These are phyloP conservation scores for Oncorhynchus masou DNA, from an alignment of 2,113 vertebrate genomes.

Conservation along the genomic window DNA sequence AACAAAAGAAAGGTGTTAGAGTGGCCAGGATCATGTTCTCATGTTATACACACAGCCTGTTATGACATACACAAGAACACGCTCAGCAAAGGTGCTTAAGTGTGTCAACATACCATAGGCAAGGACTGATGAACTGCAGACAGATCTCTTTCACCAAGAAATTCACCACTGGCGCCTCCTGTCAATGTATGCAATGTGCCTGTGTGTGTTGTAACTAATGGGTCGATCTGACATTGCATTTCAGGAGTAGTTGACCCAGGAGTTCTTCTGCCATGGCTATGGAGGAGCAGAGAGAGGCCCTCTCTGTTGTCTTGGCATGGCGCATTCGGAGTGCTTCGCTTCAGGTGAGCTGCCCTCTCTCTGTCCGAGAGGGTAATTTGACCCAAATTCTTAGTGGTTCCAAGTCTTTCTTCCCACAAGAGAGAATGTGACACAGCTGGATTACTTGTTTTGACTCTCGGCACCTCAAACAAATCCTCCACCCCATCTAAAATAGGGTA, in stretches of 20 bases:
- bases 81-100: neutral
- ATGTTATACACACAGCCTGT: neutral
- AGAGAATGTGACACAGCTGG: neutral
- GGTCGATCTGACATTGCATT: neutral
- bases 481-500: neutral
- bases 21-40: neutral
- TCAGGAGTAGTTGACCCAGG: neutral
- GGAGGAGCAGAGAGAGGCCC: neutral
- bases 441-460: neutral
- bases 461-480: neutral
- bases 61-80: neutral
- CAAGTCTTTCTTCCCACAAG: constrained; percentile 4
- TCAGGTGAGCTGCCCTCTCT: no score
- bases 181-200: neutral
- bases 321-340: no score
- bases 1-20: constrained; percentile 1
- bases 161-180: neutral
- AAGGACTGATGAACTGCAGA: neutral
- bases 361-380: neutral
- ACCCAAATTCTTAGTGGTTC: constrained; percentile 10
- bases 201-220: neutral
- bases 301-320: no score
- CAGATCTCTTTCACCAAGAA: neutral
- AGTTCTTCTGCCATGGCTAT: neutral
- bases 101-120: constrained; percentile 4